Evolutionary conservation across 1,140 invertebrate genomes (phyloP).

Genomic region (Limonius californicus): DNA sequence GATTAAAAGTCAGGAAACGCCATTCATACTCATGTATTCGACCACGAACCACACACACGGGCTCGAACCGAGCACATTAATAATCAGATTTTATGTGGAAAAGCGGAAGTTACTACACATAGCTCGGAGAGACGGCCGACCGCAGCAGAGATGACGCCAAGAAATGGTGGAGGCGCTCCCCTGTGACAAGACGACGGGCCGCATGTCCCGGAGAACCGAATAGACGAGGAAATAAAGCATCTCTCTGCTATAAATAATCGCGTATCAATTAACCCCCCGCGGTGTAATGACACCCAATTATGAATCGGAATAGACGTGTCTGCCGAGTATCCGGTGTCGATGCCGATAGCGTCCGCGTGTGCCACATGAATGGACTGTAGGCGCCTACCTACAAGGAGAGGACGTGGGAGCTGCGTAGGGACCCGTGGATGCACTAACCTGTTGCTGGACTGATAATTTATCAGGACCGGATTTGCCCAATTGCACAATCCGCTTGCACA

Average conservation of each 20-base stretch:
- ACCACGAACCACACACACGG: neutral
- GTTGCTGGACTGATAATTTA: constrained; percentile 12
- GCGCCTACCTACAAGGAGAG: constrained; percentile 20
- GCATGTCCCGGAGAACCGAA: constrained; percentile 1
- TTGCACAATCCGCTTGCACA: no score
- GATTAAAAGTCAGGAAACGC: neutral
- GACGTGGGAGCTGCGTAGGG: constrained; percentile 23
- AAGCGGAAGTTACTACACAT: constrained; percentile 12
- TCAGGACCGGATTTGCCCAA: neutral
- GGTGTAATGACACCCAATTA: constrained; percentile 21
- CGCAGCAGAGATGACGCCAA: constrained; percentile 17
- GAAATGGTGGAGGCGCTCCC: constrained; percentile 10
- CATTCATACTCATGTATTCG: neutral
- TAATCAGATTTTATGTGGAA: neutral
- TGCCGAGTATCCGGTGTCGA: constrained; percentile 23
- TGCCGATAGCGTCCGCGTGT: neutral
- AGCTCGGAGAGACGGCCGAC: neutral
- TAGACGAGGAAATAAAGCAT: neutral
- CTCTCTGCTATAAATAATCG: neutral
- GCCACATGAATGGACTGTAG: constrained; percentile 20
- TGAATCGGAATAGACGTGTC: constrained; percentile 18
- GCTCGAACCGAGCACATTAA: neutral
- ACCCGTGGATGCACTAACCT: constrained; percentile 24
- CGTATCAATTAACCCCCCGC: constrained; percentile 19
- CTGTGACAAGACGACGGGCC: neutral